These are phyloP conservation scores for Sternarchorhynchus goeldii DNA, from an alignment of 2,797 vertebrate genomes.

Conservation along the genomic window DNA sequence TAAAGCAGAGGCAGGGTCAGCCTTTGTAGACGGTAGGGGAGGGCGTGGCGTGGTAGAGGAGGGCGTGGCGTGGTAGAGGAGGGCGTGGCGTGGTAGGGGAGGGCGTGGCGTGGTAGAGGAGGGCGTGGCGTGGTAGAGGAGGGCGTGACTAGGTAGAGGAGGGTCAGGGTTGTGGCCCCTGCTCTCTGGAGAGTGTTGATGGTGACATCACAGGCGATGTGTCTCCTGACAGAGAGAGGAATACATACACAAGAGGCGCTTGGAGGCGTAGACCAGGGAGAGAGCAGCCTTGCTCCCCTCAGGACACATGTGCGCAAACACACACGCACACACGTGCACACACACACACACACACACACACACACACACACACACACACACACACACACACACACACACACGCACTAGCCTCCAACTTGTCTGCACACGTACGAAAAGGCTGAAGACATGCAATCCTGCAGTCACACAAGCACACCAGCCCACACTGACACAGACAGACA, in stretches of 20 bases:
- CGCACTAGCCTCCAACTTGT: not conserved
- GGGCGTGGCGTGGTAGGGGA: not conserved
- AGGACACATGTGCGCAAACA: slow-evolving; percentile 36
- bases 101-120: not conserved
- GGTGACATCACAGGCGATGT: slow-evolving; percentile 43
- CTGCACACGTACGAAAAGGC: slow-evolving; percentile 3
- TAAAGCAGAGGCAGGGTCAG: not conserved
- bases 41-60: not conserved
- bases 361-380: not conserved
- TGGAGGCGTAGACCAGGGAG: slow-evolving; percentile 22
- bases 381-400: slow-evolving; percentile 1
- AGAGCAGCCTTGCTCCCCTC: slow-evolving; percentile 37
- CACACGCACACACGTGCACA: slow-evolving; percentile 21
- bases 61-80: not conserved
- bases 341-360: slow-evolving; percentile 36
- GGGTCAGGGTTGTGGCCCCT: slow-evolving; percentile 13
- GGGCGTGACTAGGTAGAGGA: no score
- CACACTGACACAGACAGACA: slow-evolving; percentile 7
- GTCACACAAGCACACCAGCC: not conserved
- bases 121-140: not conserved
- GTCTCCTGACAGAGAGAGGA: slow-evolving; percentile 15
- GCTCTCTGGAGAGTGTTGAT: slow-evolving; percentile 34
- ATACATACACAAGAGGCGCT: slow-evolving; percentile 14
- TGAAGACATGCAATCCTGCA: slow-evolving; percentile 4
- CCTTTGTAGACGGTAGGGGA: not conserved